These are phyloP conservation scores for Eidolon helvum DNA, from an alignment of 2,113 vertebrate genomes.

Conservation along the genomic window DNA sequence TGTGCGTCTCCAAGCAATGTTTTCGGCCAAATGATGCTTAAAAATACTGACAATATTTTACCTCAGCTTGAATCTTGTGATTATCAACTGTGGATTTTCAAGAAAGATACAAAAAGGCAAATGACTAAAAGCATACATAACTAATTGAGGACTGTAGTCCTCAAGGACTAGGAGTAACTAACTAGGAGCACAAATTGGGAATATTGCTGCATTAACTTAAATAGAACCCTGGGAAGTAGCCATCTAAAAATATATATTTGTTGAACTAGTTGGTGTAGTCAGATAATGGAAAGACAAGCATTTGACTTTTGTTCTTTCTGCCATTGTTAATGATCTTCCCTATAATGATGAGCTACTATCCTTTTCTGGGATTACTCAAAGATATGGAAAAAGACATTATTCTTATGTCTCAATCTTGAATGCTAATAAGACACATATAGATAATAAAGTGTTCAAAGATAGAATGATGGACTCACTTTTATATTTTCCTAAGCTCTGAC, in stretches of 20 bases:
- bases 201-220: constrained; percentile 31
- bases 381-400: background rate
- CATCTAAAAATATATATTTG: background rate
- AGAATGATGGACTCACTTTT: background rate
- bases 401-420: background rate
- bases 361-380: constrained; percentile 19
- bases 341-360: background rate
- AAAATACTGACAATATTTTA: constrained; percentile 72
- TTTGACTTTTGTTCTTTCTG: constrained; percentile 31
- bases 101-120: constrained; percentile 47
- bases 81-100: constrained; percentile 55
- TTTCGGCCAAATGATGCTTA: constrained; percentile 67
- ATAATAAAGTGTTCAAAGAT: background rate
- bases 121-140: background rate
- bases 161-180: constrained; percentile 7
- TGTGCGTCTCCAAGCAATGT: constrained; percentile 54
- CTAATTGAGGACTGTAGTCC: constrained; percentile 53
- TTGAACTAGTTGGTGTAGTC: background rate
- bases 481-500: background rate
- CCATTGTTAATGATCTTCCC: background rate
- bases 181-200: background rate
- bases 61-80: constrained; percentile 61
- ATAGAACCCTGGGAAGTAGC: background rate
- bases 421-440: background rate
- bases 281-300: background rate